phyloP scores from a whole-genome alignment of 2,888 invertebrate genomes.

The Hofmannophila pseudospretella region DNA sequence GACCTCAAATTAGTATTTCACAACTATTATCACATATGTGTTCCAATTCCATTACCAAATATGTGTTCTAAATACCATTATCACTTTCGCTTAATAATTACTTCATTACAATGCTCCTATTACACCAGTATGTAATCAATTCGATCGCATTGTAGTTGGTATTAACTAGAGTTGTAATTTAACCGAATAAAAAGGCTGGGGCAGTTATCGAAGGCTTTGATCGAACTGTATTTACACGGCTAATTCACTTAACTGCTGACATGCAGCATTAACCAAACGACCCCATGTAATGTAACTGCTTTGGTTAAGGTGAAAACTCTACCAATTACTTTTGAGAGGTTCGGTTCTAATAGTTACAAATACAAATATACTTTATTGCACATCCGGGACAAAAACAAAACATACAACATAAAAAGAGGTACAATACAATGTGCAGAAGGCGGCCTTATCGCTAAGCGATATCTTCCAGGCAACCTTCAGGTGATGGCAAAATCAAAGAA shows the following conservation, averaged over 20 bases:
- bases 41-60: neutral
- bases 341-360: too few species aligned
- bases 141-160: neutral
- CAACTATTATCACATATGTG: neutral
- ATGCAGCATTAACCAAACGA: conserved; percentile 31
- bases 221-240: conserved; percentile 39
- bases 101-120: conserved; percentile 15
- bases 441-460: too few species aligned
- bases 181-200: conserved; percentile 14
- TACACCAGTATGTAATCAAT: conserved; percentile 9
- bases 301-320: conserved; percentile 39
- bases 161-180: conserved; percentile 13
- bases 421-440: too few species aligned
- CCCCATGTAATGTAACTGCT: conserved; percentile 36
- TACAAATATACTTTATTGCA: too few species aligned
- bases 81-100: conserved; percentile 18
- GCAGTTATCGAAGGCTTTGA: conserved; percentile 1
- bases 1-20: neutral
- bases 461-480: too few species aligned
- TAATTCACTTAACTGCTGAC: conserved; percentile 52
- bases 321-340: neutral
- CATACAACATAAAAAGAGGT: too few species aligned
- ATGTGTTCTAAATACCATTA: conserved; percentile 7
- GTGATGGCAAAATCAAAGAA: too few species aligned
- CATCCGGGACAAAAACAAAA: too few species aligned